Conservation (phyloP, 2,113 vertebrate species). For the Oryzias melastigma region DNA sequence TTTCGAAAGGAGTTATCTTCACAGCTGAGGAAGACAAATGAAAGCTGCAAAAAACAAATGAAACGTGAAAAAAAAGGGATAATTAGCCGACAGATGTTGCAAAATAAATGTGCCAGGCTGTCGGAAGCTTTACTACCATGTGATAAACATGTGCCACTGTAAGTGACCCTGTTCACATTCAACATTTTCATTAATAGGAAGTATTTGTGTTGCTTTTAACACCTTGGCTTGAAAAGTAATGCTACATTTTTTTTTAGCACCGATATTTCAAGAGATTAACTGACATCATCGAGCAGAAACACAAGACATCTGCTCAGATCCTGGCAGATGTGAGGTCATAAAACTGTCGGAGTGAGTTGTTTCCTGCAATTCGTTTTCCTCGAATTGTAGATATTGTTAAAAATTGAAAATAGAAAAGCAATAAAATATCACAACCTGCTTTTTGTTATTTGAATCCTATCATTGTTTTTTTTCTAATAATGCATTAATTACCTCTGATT, state of each 20-base stretch:
- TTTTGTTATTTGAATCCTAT: too few species aligned
- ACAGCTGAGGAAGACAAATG: background rate
- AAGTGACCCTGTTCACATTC: background rate
- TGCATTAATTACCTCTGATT: too few species aligned
- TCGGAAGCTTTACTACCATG: background rate
- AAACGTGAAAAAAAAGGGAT: too few species aligned
- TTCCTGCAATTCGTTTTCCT: background rate
- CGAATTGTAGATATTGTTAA: background rate
- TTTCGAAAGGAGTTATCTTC: background rate
- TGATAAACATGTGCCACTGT: background rate
- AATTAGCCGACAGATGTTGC: too few species aligned
- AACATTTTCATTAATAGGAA: background rate
- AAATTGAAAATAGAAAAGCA: background rate
- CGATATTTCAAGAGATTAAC: background rate
- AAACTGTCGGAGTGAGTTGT: background rate
- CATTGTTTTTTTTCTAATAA: too few species aligned
- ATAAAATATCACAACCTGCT: too few species aligned
- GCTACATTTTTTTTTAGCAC: background rate
- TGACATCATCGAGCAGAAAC: background rate
- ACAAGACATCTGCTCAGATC: background rate
- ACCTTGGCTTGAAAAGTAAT: background rate
- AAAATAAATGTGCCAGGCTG: background rate
- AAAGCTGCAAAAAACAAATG: background rate
- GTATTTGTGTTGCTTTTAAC: slow-evolving; percentile 5
- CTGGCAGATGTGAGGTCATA: background rate